Base-by-base conservation (phyloP, 2,113 vertebrate species). In the Tyrannus savana region DNA sequence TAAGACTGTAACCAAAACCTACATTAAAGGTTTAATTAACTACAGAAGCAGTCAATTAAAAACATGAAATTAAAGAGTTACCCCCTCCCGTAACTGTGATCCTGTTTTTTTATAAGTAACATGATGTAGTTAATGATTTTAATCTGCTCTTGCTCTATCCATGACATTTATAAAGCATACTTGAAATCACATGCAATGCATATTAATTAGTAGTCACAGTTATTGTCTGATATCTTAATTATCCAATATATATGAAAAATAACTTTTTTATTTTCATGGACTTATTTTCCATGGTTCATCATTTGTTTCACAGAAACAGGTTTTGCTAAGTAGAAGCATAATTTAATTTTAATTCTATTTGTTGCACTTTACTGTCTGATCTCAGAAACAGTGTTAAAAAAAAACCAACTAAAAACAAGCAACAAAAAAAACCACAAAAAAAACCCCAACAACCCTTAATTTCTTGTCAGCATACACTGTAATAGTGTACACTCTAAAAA, bases 1-100 rank as follows among this genome's bases (percentile, higher is more conserved):
- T 96, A 95, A 88, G 81, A 84, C 91, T 96, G 58, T 85, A 94
- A 95, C 78, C 49, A 87, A 95, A 96, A 72, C 46, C 41, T 83
- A 93, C 33, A 95, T 78, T 92, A 95, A 85, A 90, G 90, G 37
- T 95, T 97, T 97, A 97, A 97, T 97, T 98, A 98, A 97, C 39
- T 93, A 89, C 24, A 95, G 81, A 96, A 95, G 73, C 47, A 96
- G 75, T 95, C 86, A 97, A 95, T 96, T 97, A 90, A 95, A 94
- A 96, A 83, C 78, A 94, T 66, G 35, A 97, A 96, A 96, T 97
- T 96, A 97, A 97, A 94, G 60, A 96, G 90, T 95, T 96, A 92
- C 73, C 19, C 30, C 94, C 60, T 96, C 12, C 18, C 46, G 71
- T 93, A 62, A 92, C 41, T 91, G 37, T 87, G 73, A 90, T 94